Evolutionary conservation across 1,140 invertebrate genomes (phyloP).

Genomic region (Drosophila kanapiae): DNA sequence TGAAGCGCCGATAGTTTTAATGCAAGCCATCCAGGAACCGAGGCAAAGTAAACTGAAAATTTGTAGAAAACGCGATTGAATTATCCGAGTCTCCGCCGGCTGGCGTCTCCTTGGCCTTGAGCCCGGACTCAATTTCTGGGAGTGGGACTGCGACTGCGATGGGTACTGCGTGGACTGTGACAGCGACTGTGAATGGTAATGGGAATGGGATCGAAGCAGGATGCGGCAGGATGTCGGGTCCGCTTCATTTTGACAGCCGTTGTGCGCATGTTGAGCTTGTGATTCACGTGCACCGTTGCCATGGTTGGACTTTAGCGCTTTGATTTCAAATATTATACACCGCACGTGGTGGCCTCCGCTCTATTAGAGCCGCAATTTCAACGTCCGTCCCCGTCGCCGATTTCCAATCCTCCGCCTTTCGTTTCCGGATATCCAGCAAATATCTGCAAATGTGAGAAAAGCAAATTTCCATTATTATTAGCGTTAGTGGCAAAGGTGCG

Average conservation of each 20-base stretch:
- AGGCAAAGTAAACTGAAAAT: constrained; percentile 76
- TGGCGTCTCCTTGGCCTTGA: constrained; percentile 37
- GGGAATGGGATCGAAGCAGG: constrained; percentile 11
- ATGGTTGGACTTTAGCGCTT: constrained; percentile 76
- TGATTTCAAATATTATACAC: constrained; percentile 85
- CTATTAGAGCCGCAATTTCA: constrained; percentile 55
- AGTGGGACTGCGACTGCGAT: constrained; percentile 24
- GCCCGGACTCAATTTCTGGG: constrained; percentile 19
- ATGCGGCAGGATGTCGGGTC: constrained; percentile 23
- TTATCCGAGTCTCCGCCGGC: constrained; percentile 61
- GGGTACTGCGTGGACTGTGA: not conserved
- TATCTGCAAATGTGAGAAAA: constrained; percentile 50
- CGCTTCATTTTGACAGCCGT: constrained; percentile 82
- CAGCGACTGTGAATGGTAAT: not conserved
- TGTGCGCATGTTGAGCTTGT: constrained; percentile 78
- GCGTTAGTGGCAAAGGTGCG: constrained; percentile 4
- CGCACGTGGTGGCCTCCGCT: constrained; percentile 53
- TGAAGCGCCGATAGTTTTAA: constrained; percentile 64
- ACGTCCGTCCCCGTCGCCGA: constrained; percentile 24
- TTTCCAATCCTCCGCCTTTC: constrained; percentile 12
- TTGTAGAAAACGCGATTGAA: constrained; percentile 71
- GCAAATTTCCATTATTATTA: constrained; percentile 29
- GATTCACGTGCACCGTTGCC: constrained; percentile 56
- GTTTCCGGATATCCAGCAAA: constrained; percentile 31
- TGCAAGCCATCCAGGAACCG: constrained; percentile 74